Evolutionary conservation across 2,888 invertebrate species (phyloP).

Genomic region (Melanchra persicariae): DNA sequence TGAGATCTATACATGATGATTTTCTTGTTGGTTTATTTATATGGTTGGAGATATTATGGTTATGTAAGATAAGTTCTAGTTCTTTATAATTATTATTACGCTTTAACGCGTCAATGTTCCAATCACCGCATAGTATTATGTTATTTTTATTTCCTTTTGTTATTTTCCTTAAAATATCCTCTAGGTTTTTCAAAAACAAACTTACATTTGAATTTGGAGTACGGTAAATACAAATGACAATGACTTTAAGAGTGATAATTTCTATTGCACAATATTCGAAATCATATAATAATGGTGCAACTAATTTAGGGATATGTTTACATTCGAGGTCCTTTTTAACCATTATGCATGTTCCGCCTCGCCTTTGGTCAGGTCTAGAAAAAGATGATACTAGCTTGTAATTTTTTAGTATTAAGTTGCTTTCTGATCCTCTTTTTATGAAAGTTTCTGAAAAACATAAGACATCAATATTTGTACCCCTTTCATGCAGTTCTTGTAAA

Average conservation of each 20-base stretch:
- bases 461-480: too few relatives aligned
- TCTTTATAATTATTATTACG: slow-evolving; percentile 15
- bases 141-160: slow-evolving; percentile 17
- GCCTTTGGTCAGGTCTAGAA: too few relatives aligned
- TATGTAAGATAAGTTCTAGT: slow-evolving; percentile 11
- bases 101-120: slow-evolving; percentile 26
- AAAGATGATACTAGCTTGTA: too few relatives aligned
- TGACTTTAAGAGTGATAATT: slow-evolving; percentile 2
- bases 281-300: background rate
- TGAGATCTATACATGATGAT: slow-evolving; percentile 29
- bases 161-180: too few relatives aligned
- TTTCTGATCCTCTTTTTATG: too few relatives aligned
- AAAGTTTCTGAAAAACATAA: too few relatives aligned
- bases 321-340: background rate
- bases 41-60: slow-evolving; percentile 17
- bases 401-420: too few relatives aligned
- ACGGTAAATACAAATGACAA: background rate
- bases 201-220: too few relatives aligned
- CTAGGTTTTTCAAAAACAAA: too few relatives aligned
- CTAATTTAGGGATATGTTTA: background rate
- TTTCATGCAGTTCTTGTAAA: too few relatives aligned
- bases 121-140: slow-evolving; percentile 9
- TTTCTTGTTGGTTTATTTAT: slow-evolving; percentile 14
- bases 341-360: background rate
- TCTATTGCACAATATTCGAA: slow-evolving; percentile 4